Base-by-base conservation (phyloP, 2,113 vertebrate genomes). In the Ophiodon elongatus region DNA sequence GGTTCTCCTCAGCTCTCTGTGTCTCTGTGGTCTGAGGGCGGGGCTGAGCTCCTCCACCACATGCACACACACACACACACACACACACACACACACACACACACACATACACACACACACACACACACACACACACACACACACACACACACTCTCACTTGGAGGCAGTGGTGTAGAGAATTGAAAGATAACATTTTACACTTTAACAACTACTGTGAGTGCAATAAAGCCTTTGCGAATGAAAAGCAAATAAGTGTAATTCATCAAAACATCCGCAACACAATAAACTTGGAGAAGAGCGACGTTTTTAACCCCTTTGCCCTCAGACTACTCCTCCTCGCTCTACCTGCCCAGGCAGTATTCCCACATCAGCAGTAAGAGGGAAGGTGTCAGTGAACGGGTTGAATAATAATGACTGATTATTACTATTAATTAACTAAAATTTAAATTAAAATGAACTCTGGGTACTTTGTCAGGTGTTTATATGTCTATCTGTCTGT, bases 1-100 rank as follows among this genome's bases (percentile, higher is more conserved):
- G 8, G 35, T 15, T 79, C 9, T 52, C 7, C 31, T 39, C n/a
- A 15, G 39, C 43, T 45, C 23, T 63, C 45, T 70, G 56, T 47
- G 29, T 41, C 7, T 4, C 11, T 54, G 33, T 41, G 27, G 17
- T 11, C 33, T 0, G 8, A 15, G 10, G 27, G 21, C 2, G 8
- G 19, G 37, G 13, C 25, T 54, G 31, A 71, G 57, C 66, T 57
- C 27, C 50, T 35, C 29, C 64, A 21, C 21, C 50, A 52, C 50
- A 5, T 4, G 6, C 45, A 19, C 6, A 17, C 45, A 19, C 45
- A 45, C 43, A 45, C 11, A 15, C 43, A 10, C 64, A 33, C 47
- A 56, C 63, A 68, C 54, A 60, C 37, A 47, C 39, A 45, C 50
- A 67, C 64, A 67, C 50, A 45, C 50, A 43, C 64, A 33, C 47